These are phyloP conservation scores for Agapetus fuscipes DNA, from an alignment of 2,888 invertebrate species.

Conservation along the genomic window DNA sequence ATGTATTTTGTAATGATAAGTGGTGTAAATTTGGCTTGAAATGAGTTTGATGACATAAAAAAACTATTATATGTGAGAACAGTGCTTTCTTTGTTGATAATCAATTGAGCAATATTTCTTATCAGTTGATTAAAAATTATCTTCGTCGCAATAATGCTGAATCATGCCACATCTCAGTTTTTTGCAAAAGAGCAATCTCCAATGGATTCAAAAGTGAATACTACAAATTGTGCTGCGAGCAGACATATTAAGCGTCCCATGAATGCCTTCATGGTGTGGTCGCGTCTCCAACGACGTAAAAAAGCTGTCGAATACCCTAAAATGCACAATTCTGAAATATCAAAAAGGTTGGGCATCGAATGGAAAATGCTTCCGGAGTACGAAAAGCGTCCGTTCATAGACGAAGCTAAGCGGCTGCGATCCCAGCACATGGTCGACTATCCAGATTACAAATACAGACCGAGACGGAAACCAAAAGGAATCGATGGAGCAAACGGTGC, in stretches of 20 bases:
- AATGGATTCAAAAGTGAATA: too few relatives aligned
- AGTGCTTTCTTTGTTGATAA: too few relatives aligned
- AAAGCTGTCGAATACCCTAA: conserved; percentile 78
- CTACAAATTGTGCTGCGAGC: too few relatives aligned
- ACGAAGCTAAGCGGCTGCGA: conserved; percentile 75
- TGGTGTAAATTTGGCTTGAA: too few relatives aligned
- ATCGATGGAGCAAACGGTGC: conserved; percentile 1
- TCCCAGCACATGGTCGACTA: conserved; percentile 62
- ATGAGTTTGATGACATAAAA: too few relatives aligned
- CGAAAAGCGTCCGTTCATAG: conserved; percentile 80
- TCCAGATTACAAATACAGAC: conserved; percentile 62
- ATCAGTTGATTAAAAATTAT: too few relatives aligned
- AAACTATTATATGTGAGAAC: too few relatives aligned
- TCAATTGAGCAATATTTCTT: too few relatives aligned
- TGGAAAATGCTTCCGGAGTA: conserved; percentile 74
- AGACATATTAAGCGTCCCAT: conserved; percentile 91
- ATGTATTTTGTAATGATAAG: too few relatives aligned
- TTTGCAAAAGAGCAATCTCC: too few relatives aligned
- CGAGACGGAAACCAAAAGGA: conserved; percentile 48
- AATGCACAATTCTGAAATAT: conserved; percentile 69
- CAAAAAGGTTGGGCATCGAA: conserved; percentile 71
- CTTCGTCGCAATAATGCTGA: too few relatives aligned
- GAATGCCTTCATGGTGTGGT: conserved; percentile 99
- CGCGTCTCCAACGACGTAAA: conserved; percentile 74
- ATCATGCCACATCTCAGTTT: too few relatives aligned